Conservation (phyloP, 2,113 vertebrate genomes). For the Manacus vitellinus region DNA sequence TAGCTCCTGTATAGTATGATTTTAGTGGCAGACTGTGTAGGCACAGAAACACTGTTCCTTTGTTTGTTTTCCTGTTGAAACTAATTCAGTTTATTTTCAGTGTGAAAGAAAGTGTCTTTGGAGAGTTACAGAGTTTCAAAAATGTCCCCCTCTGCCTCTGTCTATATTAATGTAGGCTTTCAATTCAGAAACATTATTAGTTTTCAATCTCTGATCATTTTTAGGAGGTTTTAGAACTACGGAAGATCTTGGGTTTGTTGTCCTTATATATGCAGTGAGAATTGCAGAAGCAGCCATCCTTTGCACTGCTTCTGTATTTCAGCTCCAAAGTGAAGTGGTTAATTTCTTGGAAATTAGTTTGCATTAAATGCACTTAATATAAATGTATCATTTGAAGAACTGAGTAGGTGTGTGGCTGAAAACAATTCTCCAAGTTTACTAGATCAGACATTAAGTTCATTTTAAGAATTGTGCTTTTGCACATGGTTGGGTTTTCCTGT, state of each 20-base stretch:
- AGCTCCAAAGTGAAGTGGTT: not conserved
- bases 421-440: not conserved
- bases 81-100: not conserved
- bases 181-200: not conserved
- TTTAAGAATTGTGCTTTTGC: not conserved
- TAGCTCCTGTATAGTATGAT: not conserved
- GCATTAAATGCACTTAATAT: not conserved
- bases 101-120: not conserved
- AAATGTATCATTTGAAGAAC: not conserved
- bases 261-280: accelerated
- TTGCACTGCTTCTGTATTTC: not conserved
- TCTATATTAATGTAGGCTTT: not conserved
- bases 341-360: not conserved
- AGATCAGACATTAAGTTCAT: not conserved
- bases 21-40: not conserved
- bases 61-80: not conserved
- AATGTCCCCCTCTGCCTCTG: not conserved
- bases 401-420: not conserved
- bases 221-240: not conserved
- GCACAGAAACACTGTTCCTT: not conserved
- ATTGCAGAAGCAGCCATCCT: not conserved
- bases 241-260: not conserved
- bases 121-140: not conserved
- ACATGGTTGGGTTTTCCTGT: not conserved
- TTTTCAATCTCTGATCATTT: not conserved